Conservation (phyloP, 2,888 invertebrate species). For the Matsumyia berberina region DNA sequence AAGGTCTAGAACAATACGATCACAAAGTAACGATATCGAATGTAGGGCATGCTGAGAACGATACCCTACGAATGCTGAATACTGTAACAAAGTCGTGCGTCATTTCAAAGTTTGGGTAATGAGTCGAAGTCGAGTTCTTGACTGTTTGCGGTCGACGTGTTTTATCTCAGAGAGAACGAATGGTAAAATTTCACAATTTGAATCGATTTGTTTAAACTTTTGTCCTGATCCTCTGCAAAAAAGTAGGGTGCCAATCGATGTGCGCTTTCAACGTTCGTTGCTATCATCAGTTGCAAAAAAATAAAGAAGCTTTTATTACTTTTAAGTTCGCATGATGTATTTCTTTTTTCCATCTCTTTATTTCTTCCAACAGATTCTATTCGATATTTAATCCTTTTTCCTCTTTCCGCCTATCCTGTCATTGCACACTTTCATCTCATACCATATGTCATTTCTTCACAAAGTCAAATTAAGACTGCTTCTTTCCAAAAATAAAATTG, state of each 20-base stretch:
- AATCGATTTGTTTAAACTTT: not conserved
- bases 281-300: not conserved
- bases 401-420: slow-evolving; percentile 44
- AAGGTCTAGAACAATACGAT: too few species aligned
- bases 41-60: too few species aligned
- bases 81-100: too few species aligned
- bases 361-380: slow-evolving; percentile 18
- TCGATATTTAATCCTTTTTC: slow-evolving; percentile 19
- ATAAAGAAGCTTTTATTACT: slow-evolving; percentile 19
- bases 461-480: slow-evolving; percentile 47
- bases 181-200: too few species aligned
- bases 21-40: too few species aligned
- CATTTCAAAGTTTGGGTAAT: too few species aligned
- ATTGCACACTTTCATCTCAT: slow-evolving; percentile 57
- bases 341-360: slow-evolving; percentile 1
- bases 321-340: slow-evolving; percentile 45
- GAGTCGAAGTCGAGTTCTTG: too few species aligned
- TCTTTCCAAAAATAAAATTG: slow-evolving; percentile 31
- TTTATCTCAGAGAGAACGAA: too few species aligned
- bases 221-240: slow-evolving; percentile 1
- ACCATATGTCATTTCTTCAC: slow-evolving; percentile 56
- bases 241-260: slow-evolving; percentile 13
- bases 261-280: not conserved
- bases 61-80: too few species aligned
- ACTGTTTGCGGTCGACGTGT: too few species aligned